Base-by-base conservation (phyloP, 2,888 invertebrate genomes). In the Cheiracanthium punctorium region DNA sequence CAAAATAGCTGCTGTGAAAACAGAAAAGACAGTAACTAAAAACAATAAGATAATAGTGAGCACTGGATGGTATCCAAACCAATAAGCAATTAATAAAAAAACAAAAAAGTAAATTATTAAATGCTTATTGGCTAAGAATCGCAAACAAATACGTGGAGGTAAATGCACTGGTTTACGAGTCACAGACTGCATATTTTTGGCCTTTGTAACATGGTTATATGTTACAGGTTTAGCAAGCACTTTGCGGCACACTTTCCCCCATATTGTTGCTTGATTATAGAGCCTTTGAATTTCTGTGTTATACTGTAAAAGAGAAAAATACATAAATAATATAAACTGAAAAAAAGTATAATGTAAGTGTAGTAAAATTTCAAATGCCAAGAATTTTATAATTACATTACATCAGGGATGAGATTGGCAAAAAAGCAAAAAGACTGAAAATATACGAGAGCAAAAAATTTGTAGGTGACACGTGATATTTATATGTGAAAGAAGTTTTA, bases 111-210 rank as follows among this genome's bases (percentile, higher is more conserved):
- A 93, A 52, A 93, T 92, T 1, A 94, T 58, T 8, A 94, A 88
- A 52, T 93, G 93, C 89, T 95, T 94, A 73, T 94, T 94, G 5
- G 95, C 96, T 20, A 95, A 92, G 72, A 93, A 92, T 58, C 96
- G 93, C 70, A 96, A 91, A 70, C 95, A 95, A 10, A 96, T 89
- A 72, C 96, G 92, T 0, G 96, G 94, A 0, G 95, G 95, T 67
- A 96, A 91, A 30, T 93, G 92, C 87, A 93, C 92, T 67, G 93
- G 92, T 14, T 93, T 92, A 14, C 94, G 91, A 20, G 93, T 93
- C 41, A 94, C 94, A 88, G 93, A 93, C 88, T 93, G 93, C 89
- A 90, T 88, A n/a, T 92, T 93, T 71, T 92, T 81, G 0, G 74
- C 90, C 90, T 95, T 95, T 29, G 94, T 93, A 87, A 94, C 94